Base-by-base conservation (phyloP, 1,140 invertebrate species). In the Micrasema minimum region DNA sequence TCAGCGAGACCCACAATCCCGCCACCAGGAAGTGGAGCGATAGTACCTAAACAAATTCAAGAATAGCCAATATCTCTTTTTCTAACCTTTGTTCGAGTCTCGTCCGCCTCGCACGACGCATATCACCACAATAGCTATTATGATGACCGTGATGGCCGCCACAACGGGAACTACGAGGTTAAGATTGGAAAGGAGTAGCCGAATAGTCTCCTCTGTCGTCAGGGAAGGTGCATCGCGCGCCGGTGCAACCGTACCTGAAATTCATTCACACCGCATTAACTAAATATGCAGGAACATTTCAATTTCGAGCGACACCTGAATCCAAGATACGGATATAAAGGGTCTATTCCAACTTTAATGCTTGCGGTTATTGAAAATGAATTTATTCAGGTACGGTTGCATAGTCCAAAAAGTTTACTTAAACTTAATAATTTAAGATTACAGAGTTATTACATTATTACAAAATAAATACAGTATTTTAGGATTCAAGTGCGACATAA, bases 101-200 rank as follows among this genome's bases (percentile, higher is more conserved):
- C 90, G 88, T 81, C 92, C 92, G 76, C 92, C 92, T 77, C 89
- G 89, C 69, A 96, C 89, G 78, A 94, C 92, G 88, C 93, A 95
- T 79, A 96, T 92, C 79, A 97, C 92, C 80, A 95, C 92, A 79
- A 96, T 92, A 75, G 93, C 92, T 81, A 96, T 90, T 79, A 96
- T 93, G 83, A 96, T 94, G 83, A 96, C 91, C 76, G 96, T 89
- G 69, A 96, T 87, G 71, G 94, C 94, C 69, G 93, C 94, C 77
- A 94, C 92, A 74, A 96, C 92, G n/a, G 96, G 96, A 75, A 97
- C 93, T 83, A 97, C 93, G 78, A 97, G 90, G 87, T 96, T 95
- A 77, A 96, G 88, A 83, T 97, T 95, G 74, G 92, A 90, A 79
- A 94, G 88, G 77, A 95, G 88, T 77, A 93, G 89, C 87, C 90